Conservation (phyloP, 1,140 invertebrate species). For the Metopolophium dirhodum region DNA sequence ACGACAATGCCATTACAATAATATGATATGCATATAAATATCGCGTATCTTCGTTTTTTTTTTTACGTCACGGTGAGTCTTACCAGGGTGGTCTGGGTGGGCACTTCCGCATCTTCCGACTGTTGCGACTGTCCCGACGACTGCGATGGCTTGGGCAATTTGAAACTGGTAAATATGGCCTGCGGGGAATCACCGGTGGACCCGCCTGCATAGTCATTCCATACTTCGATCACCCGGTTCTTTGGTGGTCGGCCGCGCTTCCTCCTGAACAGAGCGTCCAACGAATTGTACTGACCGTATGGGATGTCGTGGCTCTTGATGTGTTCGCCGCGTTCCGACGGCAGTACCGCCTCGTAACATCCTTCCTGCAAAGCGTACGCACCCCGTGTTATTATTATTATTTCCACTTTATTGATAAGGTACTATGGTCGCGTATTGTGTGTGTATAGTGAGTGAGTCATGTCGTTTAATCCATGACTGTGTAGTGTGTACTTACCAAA, state of each 20-base stretch:
- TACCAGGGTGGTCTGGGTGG: conserved; percentile 61
- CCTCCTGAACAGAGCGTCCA: conserved; percentile 87
- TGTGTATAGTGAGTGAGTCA: background rate
- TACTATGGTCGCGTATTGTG: background rate
- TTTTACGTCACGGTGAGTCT: background rate
- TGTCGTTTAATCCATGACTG: background rate
- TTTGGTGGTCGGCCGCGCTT: conserved; percentile 91
- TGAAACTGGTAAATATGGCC: conserved; percentile 92
- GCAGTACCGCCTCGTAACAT: conserved; percentile 83
- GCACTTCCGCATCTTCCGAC: conserved; percentile 58
- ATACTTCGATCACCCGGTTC: conserved; percentile 84
- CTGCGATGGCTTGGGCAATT: conserved; percentile 76
- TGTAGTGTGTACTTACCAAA: conserved; percentile 67
- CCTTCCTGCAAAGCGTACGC: conserved; percentile 72
- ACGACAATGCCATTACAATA: background rate
- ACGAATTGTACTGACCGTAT: conserved; percentile 72
- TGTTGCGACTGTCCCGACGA: conserved; percentile 18
- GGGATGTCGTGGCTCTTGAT: conserved; percentile 84
- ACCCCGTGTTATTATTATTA: background rate
- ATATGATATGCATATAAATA: background rate
- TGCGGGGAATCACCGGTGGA: conserved; percentile 74
- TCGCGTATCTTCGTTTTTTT: background rate
- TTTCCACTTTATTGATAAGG: background rate
- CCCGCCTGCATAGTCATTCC: conserved; percentile 59
- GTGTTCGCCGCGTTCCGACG: conserved; percentile 86